Conservation (phyloP, 53 echinoderm and acorn worm species). For the Echinarachnius parma region DNA sequence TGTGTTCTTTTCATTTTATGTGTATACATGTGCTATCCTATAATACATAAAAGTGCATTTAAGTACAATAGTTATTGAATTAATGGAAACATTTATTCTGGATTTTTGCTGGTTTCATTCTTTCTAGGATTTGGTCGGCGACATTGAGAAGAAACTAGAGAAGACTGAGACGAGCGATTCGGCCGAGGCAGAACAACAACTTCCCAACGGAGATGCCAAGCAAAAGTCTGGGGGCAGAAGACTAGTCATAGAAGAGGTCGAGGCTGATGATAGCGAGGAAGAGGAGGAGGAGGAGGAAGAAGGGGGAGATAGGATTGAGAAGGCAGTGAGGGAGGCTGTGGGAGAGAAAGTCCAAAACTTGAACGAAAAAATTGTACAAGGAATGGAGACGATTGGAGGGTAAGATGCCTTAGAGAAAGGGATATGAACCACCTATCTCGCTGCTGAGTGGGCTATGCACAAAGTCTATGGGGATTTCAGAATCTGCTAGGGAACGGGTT, state of each 20-base stretch:
- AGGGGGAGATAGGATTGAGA: not conserved
- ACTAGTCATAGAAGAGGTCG: slow-evolving; percentile 86
- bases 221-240: slow-evolving; percentile 54
- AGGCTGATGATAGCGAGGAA: slow-evolving; percentile 54
- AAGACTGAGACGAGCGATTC: not conserved
- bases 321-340: not conserved
- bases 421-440: not conserved
- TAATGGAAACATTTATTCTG: no score
- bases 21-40: no score
- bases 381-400: not conserved
- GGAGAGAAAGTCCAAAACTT: no score
- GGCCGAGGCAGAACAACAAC: not conserved
- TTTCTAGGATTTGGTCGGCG: slow-evolving; percentile 47
- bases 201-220: slow-evolving; percentile 4
- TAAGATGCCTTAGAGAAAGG: not conserved
- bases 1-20: no score
- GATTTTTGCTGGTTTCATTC: not conserved
- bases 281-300: slow-evolving; percentile 41
- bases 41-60: no score
- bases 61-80: no score
- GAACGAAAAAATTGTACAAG: no score
- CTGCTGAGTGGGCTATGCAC: no score
- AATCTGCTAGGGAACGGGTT: no score
- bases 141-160: slow-evolving; percentile 12
- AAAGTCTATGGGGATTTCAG: no score